These are phyloP conservation scores for Cheirogaleus medius DNA, from an alignment of 2,113 vertebrate species.

Conservation along the genomic window DNA sequence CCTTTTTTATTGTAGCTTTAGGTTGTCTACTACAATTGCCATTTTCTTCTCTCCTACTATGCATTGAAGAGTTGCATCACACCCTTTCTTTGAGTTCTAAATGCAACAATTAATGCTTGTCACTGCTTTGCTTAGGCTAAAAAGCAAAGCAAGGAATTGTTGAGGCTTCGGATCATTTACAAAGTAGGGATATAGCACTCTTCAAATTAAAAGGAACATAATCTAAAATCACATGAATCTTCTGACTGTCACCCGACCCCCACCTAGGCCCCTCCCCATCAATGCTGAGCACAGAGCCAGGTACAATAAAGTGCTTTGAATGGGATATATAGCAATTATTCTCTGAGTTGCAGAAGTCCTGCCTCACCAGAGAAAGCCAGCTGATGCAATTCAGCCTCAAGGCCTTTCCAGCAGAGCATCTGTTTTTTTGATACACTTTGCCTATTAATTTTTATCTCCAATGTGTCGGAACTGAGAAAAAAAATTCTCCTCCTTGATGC, in stretches of 20 bases:
- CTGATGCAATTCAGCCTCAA: slow-evolving; percentile 65
- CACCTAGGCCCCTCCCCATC: background rate
- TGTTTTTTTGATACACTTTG: slow-evolving; percentile 80
- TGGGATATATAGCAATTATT: slow-evolving; percentile 70
- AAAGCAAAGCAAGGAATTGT: background rate
- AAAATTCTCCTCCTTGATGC: slow-evolving; percentile 40
- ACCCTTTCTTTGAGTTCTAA: background rate
- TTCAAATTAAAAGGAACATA: background rate
- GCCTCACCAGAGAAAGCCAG: slow-evolving; percentile 69
- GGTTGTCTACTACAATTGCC: no score
- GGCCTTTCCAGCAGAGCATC: slow-evolving; percentile 73
- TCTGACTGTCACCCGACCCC: background rate
- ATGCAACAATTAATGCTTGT: background rate
- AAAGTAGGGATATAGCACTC: background rate
- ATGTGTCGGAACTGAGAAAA: slow-evolving; percentile 61
- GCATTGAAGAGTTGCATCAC: background rate
- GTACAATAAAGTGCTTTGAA: slow-evolving; percentile 17
- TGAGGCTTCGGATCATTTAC: background rate
- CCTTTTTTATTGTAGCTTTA: no score
- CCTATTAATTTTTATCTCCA: slow-evolving; percentile 73
- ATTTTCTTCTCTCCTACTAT: no score
- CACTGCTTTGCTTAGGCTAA: background rate
- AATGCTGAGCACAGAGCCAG: slow-evolving; percentile 34
- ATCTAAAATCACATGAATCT: background rate
- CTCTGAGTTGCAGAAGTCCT: slow-evolving; percentile 63